Evolutionary conservation across 1,140 invertebrate genomes (phyloP), one percentile per base, ranked within the genome.

Genomic region (Drosophila seguyi): DNA sequence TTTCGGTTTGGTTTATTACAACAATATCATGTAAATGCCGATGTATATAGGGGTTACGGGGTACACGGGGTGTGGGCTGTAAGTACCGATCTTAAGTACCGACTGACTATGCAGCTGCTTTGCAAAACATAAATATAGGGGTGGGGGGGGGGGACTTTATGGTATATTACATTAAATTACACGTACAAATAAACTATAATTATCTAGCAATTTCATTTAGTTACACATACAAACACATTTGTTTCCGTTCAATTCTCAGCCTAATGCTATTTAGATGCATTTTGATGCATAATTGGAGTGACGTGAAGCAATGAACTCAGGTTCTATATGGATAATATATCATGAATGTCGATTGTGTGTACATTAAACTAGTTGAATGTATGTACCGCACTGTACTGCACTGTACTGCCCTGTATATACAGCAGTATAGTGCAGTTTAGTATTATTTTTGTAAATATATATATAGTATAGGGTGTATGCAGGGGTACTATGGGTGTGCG

Each of bases 211-310:
- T 87, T 87, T 84, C 84, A 77, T 84, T 86, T 74, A 88, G 84
- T 88, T 87, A 81, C 78, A 86, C 67, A 72, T 81, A 75, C 77
- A 81, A 81, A 81, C 79, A 82, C 68, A 82, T 53, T 57, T 61
- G 66, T 69, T 86, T 75, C 38, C 29, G 20, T 75, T 81, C 76
- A 87, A 50, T 50, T 72, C 52, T 69, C 68, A 29, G 67, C 44
- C 68, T 72, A 72, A 42, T 72, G 69, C 67, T 72, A 57, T 72
- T 72, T 72, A 36, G 69, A 41, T 84, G 84, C 84, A 87, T 87
- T 87, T 71, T 84, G 84, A 87, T 87, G 84, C 84, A 87, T 88
- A 88, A 88, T 87, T 87, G 84, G 84, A 87, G 84, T 87, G 84
- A 88, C 84, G 79, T 84, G 84, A 88, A 80, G 84, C 81, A 82